Percentiles rank a stretch among this genome's conserved stretches.
Evolutionary conservation across 2,888 invertebrate species (phyloP).

Genomic region (Lepeophtheirus nordmannii): DNA sequence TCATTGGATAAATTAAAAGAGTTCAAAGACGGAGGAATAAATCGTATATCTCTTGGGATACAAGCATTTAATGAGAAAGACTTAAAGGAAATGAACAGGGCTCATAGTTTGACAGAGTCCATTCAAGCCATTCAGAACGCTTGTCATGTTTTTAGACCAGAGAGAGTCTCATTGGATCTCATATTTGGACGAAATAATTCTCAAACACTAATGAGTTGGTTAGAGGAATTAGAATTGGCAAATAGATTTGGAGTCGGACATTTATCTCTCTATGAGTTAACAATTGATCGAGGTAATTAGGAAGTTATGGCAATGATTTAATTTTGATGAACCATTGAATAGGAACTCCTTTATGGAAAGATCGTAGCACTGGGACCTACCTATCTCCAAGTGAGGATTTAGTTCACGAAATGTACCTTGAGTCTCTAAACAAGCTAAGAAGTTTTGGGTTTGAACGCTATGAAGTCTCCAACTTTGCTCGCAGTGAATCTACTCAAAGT

Average conservation of each 20-base stretch:
- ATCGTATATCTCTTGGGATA: conserved; percentile 26
- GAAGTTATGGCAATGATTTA: conserved; percentile 9
- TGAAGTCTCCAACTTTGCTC: conserved; percentile 29
- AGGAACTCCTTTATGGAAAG: conserved; percentile 20
- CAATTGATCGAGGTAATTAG: conserved; percentile 27
- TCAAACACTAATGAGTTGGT: conserved; percentile 32
- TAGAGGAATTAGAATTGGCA: conserved; percentile 31
- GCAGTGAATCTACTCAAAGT: conserved; percentile 23
- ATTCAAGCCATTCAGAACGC: conserved; percentile 30
- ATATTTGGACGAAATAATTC: conserved; percentile 33
- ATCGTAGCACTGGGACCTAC: background rate
- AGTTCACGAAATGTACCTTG: conserved; percentile 26
- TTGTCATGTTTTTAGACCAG: conserved; percentile 30
- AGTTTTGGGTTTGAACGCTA: conserved; percentile 26
- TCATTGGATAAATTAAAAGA: conserved; percentile 19
- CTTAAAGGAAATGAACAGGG: conserved; percentile 26
- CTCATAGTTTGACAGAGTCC: conserved; percentile 26
- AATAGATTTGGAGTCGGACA: conserved; percentile 25
- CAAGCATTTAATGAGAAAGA: conserved; percentile 28
- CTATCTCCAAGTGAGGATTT: conserved; percentile 24
- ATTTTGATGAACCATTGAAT: conserved; percentile 4
- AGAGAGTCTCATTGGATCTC: conserved; percentile 32
- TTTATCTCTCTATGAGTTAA: conserved; percentile 28
- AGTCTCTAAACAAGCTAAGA: conserved; percentile 16
- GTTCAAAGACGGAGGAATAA: conserved; percentile 25